Percentiles rank a stretch among this genome's conserved stretches.
Evolutionary conservation across 2,888 invertebrate genomes (phyloP).

Genomic region (Phania funesta): DNA sequence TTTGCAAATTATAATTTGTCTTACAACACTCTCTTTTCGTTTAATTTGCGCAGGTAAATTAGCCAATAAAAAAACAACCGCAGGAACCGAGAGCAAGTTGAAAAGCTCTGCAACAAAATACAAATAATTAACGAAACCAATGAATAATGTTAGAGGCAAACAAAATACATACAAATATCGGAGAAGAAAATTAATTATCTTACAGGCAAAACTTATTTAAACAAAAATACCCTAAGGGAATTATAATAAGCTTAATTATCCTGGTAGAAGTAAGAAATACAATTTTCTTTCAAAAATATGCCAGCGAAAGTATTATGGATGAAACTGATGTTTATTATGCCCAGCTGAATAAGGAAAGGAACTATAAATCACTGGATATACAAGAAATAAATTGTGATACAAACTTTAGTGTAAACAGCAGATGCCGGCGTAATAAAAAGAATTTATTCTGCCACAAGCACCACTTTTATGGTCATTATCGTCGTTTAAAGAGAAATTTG

Average conservation of each 20-base stretch:
- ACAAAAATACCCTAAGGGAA: background rate
- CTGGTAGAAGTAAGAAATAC: background rate
- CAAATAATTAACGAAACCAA: slow-evolving; percentile 45
- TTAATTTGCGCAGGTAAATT: slow-evolving; percentile 27
- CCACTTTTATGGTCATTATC: background rate
- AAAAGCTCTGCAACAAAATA: background rate
- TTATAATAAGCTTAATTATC: background rate
- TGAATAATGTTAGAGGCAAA: slow-evolving; percentile 34
- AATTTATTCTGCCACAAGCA: background rate
- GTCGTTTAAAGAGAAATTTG: background rate
- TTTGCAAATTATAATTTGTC: too few relatives aligned
- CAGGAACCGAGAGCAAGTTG: background rate
- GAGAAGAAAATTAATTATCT: slow-evolving; percentile 39
- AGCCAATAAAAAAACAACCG: background rate
- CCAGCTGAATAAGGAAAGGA: slow-evolving; percentile 28
- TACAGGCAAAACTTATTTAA: background rate
- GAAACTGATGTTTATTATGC: slow-evolving; percentile 30
- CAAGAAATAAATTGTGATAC: background rate
- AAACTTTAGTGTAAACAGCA: background rate
- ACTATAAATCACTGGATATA: slow-evolving; percentile 7
- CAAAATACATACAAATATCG: slow-evolving; percentile 46
- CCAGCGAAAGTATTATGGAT: slow-evolving; percentile 45
- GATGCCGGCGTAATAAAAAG: background rate
- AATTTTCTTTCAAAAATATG: background rate
- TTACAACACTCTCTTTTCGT: background rate